phyloP scores from a whole-genome alignment of 2,888 invertebrate genomes.

The Xestia ashworthii region DNA sequence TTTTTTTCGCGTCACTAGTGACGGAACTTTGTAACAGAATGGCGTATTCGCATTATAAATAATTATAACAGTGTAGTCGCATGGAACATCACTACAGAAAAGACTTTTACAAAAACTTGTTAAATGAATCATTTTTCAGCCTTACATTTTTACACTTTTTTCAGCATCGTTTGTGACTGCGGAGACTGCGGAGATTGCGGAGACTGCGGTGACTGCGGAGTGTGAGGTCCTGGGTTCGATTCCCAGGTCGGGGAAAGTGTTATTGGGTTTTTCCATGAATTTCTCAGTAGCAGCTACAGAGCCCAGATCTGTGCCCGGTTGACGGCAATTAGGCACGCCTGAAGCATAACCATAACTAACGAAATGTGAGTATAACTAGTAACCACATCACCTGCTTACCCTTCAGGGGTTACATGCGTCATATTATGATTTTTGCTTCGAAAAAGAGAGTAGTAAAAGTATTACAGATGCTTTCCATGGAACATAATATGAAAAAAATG shows the following conservation, averaged over 20 bases:
- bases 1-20: constrained; percentile 52
- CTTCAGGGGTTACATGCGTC: not conserved
- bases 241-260: not conserved
- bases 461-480: constrained; percentile 25
- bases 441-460: constrained; percentile 27
- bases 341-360: not conserved
- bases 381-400: not conserved
- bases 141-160: no score
- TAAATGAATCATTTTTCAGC: not conserved
- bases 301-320: not conserved
- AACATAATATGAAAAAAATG: constrained; percentile 56
- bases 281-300: not conserved
- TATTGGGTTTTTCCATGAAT: not conserved
- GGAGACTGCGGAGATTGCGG: no score
- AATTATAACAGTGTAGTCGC: constrained; percentile 25
- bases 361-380: not conserved
- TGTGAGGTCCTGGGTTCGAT: not conserved
- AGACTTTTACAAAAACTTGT: not conserved
- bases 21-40: constrained; percentile 50
- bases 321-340: not conserved
- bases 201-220: no score
- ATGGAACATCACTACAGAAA: constrained; percentile 8
- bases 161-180: no score
- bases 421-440: not conserved
- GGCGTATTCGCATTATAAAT: constrained; percentile 36